Conservation (phyloP, 2,797 vertebrate genomes). For the Argyrosomus regius region DNA sequence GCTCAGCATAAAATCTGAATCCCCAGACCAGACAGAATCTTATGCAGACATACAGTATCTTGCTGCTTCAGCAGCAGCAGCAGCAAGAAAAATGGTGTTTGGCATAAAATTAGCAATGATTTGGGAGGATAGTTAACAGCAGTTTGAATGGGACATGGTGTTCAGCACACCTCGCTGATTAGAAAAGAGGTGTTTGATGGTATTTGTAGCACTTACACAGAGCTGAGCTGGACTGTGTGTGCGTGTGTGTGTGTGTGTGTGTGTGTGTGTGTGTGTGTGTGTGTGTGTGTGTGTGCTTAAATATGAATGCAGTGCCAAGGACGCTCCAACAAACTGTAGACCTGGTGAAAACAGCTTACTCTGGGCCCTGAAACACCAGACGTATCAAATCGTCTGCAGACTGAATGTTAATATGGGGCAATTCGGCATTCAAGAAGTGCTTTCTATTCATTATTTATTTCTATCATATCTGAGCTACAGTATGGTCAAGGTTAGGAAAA, state of each 20-base stretch:
- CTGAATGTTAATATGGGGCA: no score
- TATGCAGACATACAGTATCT: background rate
- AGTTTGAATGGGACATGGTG: background rate
- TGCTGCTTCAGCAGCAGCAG: background rate
- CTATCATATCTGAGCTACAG: no score
- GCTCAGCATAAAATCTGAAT: constrained; percentile 39
- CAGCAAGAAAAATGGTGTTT: background rate
- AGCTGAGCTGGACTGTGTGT: background rate
- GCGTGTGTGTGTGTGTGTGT: background rate
- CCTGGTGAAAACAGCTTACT: background rate
- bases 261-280: no score
- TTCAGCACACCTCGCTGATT: background rate
- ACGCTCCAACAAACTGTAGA: background rate
- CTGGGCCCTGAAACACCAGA: background rate
- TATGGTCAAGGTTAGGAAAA: no score
- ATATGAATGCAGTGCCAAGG: background rate
- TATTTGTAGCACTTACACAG: background rate
- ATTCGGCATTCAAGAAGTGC: no score
- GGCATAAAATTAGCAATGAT: background rate
- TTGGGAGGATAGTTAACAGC: background rate
- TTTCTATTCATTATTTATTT: no score
- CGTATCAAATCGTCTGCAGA: background rate
- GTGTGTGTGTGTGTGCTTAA: background rate
- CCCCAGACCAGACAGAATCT: constrained; percentile 2
- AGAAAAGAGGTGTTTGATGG: background rate